Conservation (phyloP, 1,140 invertebrate genomes). For the Drosophila sp. region DNA sequence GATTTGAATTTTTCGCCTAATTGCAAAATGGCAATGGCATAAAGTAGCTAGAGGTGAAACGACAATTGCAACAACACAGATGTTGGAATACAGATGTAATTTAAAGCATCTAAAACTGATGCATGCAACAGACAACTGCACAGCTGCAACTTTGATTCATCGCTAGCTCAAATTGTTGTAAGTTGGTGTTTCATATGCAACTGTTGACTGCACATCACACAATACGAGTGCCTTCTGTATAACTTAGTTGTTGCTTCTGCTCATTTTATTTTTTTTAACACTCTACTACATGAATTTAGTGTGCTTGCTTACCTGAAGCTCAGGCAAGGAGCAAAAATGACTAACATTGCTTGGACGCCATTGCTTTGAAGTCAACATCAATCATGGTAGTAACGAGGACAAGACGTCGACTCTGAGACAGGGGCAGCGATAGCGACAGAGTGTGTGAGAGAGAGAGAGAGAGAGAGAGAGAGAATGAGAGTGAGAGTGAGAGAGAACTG, state of each 20-base stretch:
- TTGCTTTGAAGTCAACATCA: conserved; percentile 57
- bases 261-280: conserved; percentile 7
- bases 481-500: background rate
- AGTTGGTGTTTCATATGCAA: conserved; percentile 28
- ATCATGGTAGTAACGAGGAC: conserved; percentile 53
- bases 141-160: conserved; percentile 5
- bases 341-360: conserved; percentile 44
- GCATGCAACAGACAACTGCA: background rate
- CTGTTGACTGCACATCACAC: conserved; percentile 21
- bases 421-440: background rate
- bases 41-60: conserved; percentile 24
- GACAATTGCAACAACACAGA: background rate
- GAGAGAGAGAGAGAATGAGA: background rate
- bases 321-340: conserved; percentile 40
- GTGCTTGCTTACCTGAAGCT: conserved; percentile 28
- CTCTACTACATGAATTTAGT: conserved; percentile 20
- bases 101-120: background rate
- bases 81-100: background rate
- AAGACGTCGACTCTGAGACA: conserved; percentile 20
- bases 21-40: conserved; percentile 61
- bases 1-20: conserved; percentile 78
- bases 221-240: background rate
- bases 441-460: background rate
- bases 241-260: background rate
- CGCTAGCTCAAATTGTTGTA: conserved; percentile 14